Percentiles rank a stretch among this genome's conserved stretches.
phyloP scores from a whole-genome alignment of 1,140 invertebrate species.

The Mactra quadrangularis region DNA sequence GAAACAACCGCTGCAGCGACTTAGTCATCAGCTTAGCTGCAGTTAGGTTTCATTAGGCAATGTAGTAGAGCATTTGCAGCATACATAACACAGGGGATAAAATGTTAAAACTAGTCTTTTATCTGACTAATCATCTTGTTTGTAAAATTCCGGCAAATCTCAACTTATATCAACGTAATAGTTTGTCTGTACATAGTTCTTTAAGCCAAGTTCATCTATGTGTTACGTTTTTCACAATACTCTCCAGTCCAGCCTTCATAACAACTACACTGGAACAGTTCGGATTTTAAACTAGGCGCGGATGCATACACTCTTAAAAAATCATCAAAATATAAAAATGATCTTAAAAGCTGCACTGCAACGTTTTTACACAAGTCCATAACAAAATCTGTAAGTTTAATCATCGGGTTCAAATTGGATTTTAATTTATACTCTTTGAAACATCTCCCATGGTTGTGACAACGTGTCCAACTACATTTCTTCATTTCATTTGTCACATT shows the following conservation, averaged over 20 bases:
- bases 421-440: not conserved
- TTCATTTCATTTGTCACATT: not conserved
- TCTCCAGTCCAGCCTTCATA: constrained; percentile 11
- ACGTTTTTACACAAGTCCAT: not conserved
- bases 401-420: not conserved
- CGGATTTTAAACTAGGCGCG: not conserved
- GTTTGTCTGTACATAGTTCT: no score
- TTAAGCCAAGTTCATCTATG: no score
- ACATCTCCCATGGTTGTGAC: constrained; percentile 41
- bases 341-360: not conserved
- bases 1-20: no score
- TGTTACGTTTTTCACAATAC: constrained; percentile 6
- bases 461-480: constrained; percentile 17
- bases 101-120: no score
- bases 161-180: no score
- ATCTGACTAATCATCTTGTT: no score
- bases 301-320: not conserved
- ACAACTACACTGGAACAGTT: not conserved
- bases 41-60: no score
- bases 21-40: no score
- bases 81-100: no score
- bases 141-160: no score
- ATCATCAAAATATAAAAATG: not conserved
- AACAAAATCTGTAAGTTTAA: not conserved
- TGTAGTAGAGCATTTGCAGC: no score